Conservation (phyloP, 2,113 vertebrate species). For the Reinhardtius hippoglossoides region DNA sequence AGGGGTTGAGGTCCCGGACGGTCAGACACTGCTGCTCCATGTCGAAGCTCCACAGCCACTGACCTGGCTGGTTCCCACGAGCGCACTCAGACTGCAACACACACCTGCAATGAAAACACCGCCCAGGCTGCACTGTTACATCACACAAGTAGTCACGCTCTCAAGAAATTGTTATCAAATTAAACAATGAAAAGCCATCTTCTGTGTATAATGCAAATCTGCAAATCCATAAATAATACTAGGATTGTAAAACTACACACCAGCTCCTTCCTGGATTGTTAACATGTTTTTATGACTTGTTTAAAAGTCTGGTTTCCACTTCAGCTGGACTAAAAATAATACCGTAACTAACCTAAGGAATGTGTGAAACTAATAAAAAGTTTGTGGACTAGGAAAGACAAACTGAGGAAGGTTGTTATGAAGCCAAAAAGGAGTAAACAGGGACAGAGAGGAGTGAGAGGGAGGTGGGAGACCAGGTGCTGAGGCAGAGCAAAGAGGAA, state of each 20-base stretch:
- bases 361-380: background rate
- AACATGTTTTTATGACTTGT: background rate
- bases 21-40: constrained; percentile 87
- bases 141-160: background rate
- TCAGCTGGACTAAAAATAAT: background rate
- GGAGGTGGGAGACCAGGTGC: constrained; percentile 17
- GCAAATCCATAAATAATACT: background rate
- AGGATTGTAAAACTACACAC: background rate
- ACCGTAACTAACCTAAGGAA: background rate
- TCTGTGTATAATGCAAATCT: background rate
- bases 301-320: background rate
- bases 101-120: constrained; percentile 81
- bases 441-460: too few species aligned
- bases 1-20: constrained; percentile 87
- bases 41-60: constrained; percentile 97
- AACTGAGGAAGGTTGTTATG: background rate
- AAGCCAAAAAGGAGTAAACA: too few species aligned
- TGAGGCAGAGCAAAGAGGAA: constrained; percentile 24
- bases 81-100: constrained; percentile 86
- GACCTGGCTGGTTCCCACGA: constrained; percentile 82
- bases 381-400: background rate
- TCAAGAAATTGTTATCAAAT: background rate
- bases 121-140: background rate
- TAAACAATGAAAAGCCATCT: background rate
- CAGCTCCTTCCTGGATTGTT: background rate